Evolutionary conservation across 2,888 invertebrate genomes (phyloP), one percentile per base, ranked within the genome.

Genomic region (Nesidiocoris tenuis): DNA sequence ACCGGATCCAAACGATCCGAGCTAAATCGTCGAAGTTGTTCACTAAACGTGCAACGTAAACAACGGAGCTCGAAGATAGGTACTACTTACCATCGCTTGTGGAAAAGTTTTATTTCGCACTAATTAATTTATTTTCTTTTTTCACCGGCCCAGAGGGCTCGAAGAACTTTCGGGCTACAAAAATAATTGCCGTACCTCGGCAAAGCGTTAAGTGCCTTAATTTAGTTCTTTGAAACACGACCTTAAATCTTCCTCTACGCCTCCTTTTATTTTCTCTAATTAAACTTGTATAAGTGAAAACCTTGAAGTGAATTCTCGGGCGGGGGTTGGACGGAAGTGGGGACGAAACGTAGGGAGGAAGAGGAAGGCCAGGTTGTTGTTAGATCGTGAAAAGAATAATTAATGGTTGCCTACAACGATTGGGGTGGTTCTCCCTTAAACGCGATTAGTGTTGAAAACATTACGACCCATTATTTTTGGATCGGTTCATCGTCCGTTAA

Each of bases 141-240:
- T 59, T 59, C 59, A 39, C 39, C 12, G 5, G 12, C 5, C 5
- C 39, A 39, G 39, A 7, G 2, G 59, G 18, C 59, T 18, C 5
- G 18, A 59, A 23, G 5, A 65, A n/a, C 25, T 23, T 25, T 23
- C 39, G 12, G 2, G 19, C 65, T 23, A 17, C 25, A 39, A 21
- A 61, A 72, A 39, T 72, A 61, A 72, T 72, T 61, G 72, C 72
- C 39, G 23, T 39, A 54, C 61, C 21, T 39, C 19, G 21, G 25
- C 70, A 54, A 39, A 72, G 63, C 72, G 72, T 22, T 61, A 63
- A 72, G 63, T 72, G 72, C 72, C 63, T 61, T 72, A 72, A 72
- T 72, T 72, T 72, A 72, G 25, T 61, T 61, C 72, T 72, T 72
- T 63, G 72, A 72, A 72, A 72, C 72, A 61, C 61, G 72, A 72